Conservation (phyloP, 2,888 invertebrate genomes). For the Melangyna quadrimaculata region DNA sequence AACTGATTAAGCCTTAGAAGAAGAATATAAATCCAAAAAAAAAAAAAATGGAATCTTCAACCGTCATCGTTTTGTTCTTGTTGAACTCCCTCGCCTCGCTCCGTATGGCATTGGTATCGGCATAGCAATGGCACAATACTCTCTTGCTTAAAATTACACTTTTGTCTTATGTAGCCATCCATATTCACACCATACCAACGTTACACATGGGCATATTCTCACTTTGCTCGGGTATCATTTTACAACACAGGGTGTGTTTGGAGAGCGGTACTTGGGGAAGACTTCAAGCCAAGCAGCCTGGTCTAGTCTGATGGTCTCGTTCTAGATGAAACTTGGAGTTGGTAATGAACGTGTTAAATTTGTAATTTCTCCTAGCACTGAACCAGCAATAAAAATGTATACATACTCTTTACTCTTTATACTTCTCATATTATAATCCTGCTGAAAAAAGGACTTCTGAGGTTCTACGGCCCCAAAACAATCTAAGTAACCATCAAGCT, state of each 20-base stretch:
- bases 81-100: conserved; percentile 3
- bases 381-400: conserved; percentile 52
- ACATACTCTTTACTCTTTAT: not conserved
- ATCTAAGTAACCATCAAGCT: not conserved
- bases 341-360: conserved; percentile 71
- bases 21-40: conserved; percentile 17
- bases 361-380: conserved; percentile 64
- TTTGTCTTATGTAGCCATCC: conserved; percentile 55
- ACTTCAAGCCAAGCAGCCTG: conserved; percentile 38
- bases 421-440: not conserved
- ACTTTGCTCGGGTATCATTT: conserved; percentile 44
- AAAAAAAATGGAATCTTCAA: not conserved
- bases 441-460: conserved; percentile 6
- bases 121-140: no score
- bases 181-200: no score
- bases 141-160: conserved; percentile 66
- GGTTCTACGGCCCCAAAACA: not conserved
- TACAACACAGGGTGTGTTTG: conserved; percentile 20
- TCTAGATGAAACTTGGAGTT: conserved; percentile 35
- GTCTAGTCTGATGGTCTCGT: conserved; percentile 7
- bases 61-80: not conserved
- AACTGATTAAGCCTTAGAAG: conserved; percentile 63
- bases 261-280: conserved; percentile 6
- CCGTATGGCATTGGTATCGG: conserved; percentile 39
- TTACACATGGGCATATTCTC: conserved; percentile 29